phyloP scores from a whole-genome alignment of 2,888 invertebrate species.

The Eristalinus aeneus region DNA sequence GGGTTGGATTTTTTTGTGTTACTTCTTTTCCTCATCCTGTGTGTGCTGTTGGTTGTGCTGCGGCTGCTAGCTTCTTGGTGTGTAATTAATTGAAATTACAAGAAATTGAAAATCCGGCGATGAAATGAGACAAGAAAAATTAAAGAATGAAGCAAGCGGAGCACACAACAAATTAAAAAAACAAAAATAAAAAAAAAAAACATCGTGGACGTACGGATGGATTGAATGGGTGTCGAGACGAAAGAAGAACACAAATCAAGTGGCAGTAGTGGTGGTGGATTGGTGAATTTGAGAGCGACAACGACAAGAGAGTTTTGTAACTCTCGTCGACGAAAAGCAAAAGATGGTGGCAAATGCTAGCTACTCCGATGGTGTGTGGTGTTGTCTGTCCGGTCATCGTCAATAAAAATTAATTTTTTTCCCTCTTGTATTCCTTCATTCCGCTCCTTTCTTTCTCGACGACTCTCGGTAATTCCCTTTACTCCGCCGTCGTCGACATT shows the following conservation, averaged over 20 bases:
- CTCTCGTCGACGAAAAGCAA: conserved; percentile 42
- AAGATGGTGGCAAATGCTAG: conserved; percentile 69
- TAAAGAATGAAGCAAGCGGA: conserved; percentile 13
- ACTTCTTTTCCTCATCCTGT: conserved; percentile 31
- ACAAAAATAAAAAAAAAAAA: conserved; percentile 5
- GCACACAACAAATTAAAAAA: background rate
- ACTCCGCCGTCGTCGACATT: background rate
- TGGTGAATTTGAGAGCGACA: conserved; percentile 59
- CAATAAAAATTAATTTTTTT: conserved; percentile 58
- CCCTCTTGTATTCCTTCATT: conserved; percentile 50
- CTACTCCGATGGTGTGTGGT: conserved; percentile 51
- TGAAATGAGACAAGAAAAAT: conserved; percentile 24
- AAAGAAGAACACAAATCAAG: conserved; percentile 56
- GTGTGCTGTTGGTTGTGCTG: conserved; percentile 22
- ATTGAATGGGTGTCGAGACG: conserved; percentile 47
- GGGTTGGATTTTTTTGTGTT: conserved; percentile 49
- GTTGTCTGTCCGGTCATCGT: conserved; percentile 64
- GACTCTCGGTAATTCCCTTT: conserved; percentile 9
- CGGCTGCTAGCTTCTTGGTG: conserved; percentile 32
- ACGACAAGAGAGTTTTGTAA: conserved; percentile 66
- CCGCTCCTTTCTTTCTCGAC: conserved; percentile 43
- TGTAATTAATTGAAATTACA: conserved; percentile 65
- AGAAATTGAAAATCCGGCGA: conserved; percentile 43
- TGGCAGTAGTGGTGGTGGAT: conserved; percentile 41
- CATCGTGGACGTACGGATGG: conserved; percentile 33